A percentile compares a stretch with the other conserved stretches of the same genome.
Conservation (phyloP, 2,888 invertebrate genomes). For the Chloromyia formosa region DNA sequence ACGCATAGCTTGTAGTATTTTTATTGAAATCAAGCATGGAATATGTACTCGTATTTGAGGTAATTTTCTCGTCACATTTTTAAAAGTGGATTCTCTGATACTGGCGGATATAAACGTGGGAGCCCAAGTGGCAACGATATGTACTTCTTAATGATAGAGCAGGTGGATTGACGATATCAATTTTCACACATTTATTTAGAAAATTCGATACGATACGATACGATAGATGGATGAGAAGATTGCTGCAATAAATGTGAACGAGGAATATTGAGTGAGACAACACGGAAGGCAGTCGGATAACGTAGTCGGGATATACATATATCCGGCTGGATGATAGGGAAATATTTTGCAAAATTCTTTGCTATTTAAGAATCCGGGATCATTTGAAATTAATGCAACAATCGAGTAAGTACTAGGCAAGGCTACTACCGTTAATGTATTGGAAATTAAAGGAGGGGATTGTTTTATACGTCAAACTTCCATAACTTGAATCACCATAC, state of each 20-base stretch:
- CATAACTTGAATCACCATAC: too few species aligned
- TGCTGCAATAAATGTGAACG: constrained; percentile 2
- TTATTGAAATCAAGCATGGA: constrained; percentile 38
- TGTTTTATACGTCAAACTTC: too few species aligned
- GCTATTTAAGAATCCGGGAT: too few species aligned
- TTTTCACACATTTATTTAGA: constrained; percentile 31
- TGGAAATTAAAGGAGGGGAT: too few species aligned
- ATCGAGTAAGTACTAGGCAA: too few species aligned
- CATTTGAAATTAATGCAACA: too few species aligned
- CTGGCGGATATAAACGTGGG: neutral
- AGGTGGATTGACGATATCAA: constrained; percentile 29
- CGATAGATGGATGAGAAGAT: neutral
- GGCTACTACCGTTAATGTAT: too few species aligned
- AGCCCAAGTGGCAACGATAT: neutral
- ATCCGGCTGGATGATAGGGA: too few species aligned
- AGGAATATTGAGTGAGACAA: too few species aligned
- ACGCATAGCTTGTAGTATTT: neutral
- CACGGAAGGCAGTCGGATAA: too few species aligned
- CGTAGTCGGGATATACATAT: too few species aligned
- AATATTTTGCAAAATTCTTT: too few species aligned
- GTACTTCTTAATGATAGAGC: neutral
- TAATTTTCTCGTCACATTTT: constrained; percentile 34
- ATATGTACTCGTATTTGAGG: constrained; percentile 25
- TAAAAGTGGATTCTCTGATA: constrained; percentile 10
- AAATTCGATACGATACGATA: constrained; percentile 19